These are phyloP conservation scores for Andrena flavipes DNA, from an alignment of 2,888 invertebrate species.

Conservation along the genomic window DNA sequence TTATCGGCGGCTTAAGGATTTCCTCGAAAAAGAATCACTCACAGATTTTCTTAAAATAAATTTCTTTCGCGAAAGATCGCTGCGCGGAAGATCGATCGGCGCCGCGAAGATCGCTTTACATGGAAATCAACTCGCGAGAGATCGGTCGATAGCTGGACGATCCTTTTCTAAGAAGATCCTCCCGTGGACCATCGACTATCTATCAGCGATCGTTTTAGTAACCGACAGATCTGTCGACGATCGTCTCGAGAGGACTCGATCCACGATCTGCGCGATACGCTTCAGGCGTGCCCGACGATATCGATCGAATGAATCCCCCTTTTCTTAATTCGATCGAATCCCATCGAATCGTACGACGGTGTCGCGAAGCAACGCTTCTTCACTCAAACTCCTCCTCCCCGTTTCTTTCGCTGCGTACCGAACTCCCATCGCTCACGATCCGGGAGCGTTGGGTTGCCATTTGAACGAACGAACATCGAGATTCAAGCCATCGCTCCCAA, in stretches of 20 bases:
- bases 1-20: no score
- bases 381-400: background rate
- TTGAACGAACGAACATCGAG: slow-evolving; percentile 69
- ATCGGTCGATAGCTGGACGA: background rate
- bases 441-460: slow-evolving; percentile 37
- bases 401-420: slow-evolving; percentile 28
- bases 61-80: background rate
- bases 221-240: background rate
- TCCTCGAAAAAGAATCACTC: no score
- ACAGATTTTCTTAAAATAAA: no score
- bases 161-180: background rate
- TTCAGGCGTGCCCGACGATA: background rate
- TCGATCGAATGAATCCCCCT: background rate
- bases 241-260: background rate
- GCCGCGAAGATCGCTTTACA: background rate
- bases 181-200: no score
- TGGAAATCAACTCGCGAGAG: background rate
- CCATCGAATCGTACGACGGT: background rate
- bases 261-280: no score
- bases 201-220: no score
- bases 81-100: background rate
- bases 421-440: slow-evolving; percentile 59
- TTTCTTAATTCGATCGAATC: background rate
- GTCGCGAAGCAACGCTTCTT: background rate
- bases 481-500: slow-evolving; percentile 35